Percentiles rank a stretch among this genome's conserved stretches.
These are phyloP conservation scores for Agrilus mali DNA, from an alignment of 2,888 invertebrate genomes.

Conservation along the genomic window DNA sequence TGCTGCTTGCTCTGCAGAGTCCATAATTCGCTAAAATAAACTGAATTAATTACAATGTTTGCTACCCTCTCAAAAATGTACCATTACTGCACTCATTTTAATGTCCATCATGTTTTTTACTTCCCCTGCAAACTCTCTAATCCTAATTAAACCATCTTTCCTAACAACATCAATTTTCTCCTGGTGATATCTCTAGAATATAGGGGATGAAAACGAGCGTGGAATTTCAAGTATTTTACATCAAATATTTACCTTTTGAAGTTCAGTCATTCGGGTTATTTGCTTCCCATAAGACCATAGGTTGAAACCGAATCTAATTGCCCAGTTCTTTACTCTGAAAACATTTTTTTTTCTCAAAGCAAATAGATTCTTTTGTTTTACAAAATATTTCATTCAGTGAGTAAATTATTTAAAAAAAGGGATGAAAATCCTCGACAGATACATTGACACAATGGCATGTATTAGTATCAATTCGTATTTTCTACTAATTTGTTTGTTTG, in stretches of 20 bases:
- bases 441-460: no score
- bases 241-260: conserved; percentile 59
- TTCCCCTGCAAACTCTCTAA: conserved; percentile 78
- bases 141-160: conserved; percentile 73
- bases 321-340: conserved; percentile 87
- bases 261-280: conserved; percentile 79
- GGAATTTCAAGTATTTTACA: neutral
- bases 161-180: conserved; percentile 64
- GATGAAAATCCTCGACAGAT: no score
- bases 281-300: conserved; percentile 81
- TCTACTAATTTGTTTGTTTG: no score
- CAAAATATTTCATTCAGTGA: no score
- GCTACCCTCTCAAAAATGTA: conserved; percentile 26
- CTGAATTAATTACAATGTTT: neutral
- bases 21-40: conserved; percentile 68
- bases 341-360: conserved; percentile 8
- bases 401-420: no score
- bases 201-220: conserved; percentile 15
- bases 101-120: conserved; percentile 91
- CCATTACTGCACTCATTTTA: conserved; percentile 85
- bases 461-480: no score
- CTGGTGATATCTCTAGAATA: conserved; percentile 70
- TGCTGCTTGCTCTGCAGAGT: conserved; percentile 80
- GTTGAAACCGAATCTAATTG: conserved; percentile 79
- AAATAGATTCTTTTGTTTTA: neutral